phyloP scores from a whole-genome alignment of 2,113 vertebrate species.

The Canis aureus region DNA sequence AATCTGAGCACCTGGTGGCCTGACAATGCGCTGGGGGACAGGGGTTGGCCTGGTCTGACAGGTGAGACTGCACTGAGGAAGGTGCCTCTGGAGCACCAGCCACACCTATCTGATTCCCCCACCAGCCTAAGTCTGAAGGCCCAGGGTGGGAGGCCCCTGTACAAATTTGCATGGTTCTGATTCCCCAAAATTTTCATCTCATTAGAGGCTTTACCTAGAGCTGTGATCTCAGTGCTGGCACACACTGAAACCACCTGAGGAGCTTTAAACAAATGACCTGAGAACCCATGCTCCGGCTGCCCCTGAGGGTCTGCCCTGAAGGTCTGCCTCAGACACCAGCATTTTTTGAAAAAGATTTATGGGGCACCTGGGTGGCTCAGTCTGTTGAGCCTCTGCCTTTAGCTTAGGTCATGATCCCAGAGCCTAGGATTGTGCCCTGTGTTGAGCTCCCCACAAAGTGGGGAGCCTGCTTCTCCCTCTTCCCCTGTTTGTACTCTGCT shows the following conservation, averaged over 20 bases:
- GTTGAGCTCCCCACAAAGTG: too few relatives aligned
- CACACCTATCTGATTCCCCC: background rate
- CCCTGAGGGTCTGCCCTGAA: background rate
- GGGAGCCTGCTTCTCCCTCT: too few relatives aligned
- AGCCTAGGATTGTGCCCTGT: too few relatives aligned
- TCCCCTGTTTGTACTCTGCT: too few relatives aligned
- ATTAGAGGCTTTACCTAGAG: background rate
- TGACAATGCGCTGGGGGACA: background rate
- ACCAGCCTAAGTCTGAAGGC: background rate
- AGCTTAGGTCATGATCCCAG: too few relatives aligned
- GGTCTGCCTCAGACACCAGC: background rate
- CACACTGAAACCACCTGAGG: background rate
- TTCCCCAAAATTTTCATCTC: background rate
- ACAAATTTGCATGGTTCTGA: background rate
- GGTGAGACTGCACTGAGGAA: background rate
- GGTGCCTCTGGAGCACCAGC: background rate
- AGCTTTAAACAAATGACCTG: background rate
- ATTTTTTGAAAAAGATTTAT: background rate
- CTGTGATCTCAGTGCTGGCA: background rate
- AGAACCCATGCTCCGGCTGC: background rate
- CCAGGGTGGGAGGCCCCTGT: background rate
- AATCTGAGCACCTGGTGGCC: background rate
- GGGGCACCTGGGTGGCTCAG: too few relatives aligned
- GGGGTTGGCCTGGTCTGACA: background rate
- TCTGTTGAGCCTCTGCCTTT: too few relatives aligned